Evolutionary conservation across 2,888 invertebrate species (phyloP).

Genomic region (Tetropium fuscum): DNA sequence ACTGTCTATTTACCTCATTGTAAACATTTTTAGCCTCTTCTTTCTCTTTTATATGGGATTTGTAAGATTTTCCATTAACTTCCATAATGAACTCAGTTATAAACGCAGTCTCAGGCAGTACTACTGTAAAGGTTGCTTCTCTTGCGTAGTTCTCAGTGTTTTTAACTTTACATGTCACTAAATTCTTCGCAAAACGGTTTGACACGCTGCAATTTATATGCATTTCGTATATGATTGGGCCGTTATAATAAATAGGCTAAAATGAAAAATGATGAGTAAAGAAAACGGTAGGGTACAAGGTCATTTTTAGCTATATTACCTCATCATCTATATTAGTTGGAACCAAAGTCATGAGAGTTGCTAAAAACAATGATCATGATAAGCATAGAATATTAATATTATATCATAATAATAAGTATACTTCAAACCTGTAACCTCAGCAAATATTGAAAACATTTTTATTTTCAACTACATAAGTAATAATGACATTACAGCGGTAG

Average conservation of each 20-base stretch:
- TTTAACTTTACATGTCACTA: conserved; percentile 70
- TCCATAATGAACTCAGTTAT: conserved; percentile 64
- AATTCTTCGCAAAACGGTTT: conserved; percentile 73
- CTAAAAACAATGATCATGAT: no score
- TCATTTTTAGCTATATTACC: neutral
- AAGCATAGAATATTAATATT: no score
- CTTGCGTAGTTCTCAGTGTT: conserved; percentile 70
- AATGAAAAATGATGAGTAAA: neutral
- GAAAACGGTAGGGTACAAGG: neutral
- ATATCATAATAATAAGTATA: no score
- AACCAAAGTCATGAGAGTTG: no score
- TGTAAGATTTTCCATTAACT: conserved; percentile 69
- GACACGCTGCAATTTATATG: conserved; percentile 65
- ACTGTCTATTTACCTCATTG: conserved; percentile 65
- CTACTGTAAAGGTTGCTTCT: conserved; percentile 71
- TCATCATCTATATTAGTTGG: neutral
- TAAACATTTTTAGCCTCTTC: conserved; percentile 71
- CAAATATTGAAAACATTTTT: no score
- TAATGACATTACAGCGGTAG: no score
- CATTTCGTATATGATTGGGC: conserved; percentile 40
- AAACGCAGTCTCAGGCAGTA: conserved; percentile 73
- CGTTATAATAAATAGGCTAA: neutral
- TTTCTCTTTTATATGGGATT: conserved; percentile 71
- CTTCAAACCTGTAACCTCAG: no score
- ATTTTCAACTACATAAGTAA: no score